Conservation (phyloP, 2,797 vertebrate genomes). For the Gadopsis marmoratus region DNA sequence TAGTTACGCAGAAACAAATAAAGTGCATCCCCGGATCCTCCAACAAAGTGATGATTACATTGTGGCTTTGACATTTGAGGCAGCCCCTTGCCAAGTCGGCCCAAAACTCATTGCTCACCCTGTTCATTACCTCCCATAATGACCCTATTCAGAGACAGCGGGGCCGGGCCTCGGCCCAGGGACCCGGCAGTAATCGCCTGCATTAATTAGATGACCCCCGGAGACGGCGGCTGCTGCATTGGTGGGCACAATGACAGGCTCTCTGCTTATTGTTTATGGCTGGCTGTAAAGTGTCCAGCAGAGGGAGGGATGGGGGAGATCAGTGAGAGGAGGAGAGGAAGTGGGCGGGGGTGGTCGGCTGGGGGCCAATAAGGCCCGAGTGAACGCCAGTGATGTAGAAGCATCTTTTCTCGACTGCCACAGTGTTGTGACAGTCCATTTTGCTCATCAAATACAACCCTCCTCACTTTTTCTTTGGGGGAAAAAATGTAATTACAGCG, state of each 20-base stretch:
- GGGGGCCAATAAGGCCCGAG: conserved; percentile 50
- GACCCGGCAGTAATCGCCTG: conserved; percentile 75
- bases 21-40: conserved; percentile 57
- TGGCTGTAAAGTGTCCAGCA: conserved; percentile 68
- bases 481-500: not conserved
- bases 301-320: conserved; percentile 53
- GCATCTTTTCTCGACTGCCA: conserved; percentile 9
- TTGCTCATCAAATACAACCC: not conserved
- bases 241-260: conserved; percentile 67
- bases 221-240: conserved; percentile 64
- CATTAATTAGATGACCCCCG: conserved; percentile 81
- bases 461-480: not conserved
- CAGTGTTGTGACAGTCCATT: not conserved
- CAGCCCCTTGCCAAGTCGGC: conserved; percentile 62
- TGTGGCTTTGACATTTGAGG: conserved; percentile 74
- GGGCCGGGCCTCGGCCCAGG: conserved; percentile 64
- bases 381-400: conserved; percentile 27
- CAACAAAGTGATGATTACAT: conserved; percentile 72
- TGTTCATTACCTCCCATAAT: conserved; percentile 79
- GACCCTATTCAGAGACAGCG: conserved; percentile 71
- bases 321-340: conserved; percentile 25
- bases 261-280: conserved; percentile 76
- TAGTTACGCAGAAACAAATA: conserved; percentile 60
- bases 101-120: conserved; percentile 77
- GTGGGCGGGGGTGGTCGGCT: conserved; percentile 17